Conservation (phyloP, 2,113 vertebrate species). For the Sakesphorus luctuosus region DNA sequence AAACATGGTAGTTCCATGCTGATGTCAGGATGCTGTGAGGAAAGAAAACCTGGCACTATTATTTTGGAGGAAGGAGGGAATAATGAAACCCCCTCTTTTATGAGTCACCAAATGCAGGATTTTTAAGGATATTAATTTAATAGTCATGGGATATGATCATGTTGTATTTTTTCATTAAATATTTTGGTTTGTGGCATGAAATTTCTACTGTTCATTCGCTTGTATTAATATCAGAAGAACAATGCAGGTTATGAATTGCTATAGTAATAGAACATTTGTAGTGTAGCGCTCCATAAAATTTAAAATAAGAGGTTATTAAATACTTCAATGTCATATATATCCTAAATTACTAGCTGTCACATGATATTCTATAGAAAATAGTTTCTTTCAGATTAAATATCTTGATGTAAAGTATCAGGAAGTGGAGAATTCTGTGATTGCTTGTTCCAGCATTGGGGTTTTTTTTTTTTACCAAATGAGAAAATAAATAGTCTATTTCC, state of each 20-base stretch:
- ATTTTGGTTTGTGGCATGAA: neutral
- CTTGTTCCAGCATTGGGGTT: neutral
- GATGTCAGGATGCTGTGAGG: neutral
- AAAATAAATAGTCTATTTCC: neutral
- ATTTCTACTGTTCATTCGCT: neutral
- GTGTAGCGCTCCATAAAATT: neutral
- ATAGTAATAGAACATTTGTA: neutral
- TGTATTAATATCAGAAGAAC: neutral
- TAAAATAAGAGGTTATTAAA: neutral
- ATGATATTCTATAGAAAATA: neutral
- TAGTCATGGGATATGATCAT: neutral
- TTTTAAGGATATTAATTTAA: neutral
- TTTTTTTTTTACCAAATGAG: neutral
- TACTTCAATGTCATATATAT: neutral
- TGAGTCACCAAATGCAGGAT: neutral
- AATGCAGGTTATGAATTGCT: neutral
- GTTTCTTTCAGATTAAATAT: neutral
- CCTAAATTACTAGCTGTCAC: neutral
- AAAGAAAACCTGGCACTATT: neutral
- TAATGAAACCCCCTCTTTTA: neutral
- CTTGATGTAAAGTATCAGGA: neutral
- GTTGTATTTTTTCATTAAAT: conserved; percentile 7
- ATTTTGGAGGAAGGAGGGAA: neutral
- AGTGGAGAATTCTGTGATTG: neutral
- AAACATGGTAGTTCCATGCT: neutral